Evolutionary conservation across 2,113 vertebrate genomes (phyloP).

Genomic region (Donacobius atricapilla): DNA sequence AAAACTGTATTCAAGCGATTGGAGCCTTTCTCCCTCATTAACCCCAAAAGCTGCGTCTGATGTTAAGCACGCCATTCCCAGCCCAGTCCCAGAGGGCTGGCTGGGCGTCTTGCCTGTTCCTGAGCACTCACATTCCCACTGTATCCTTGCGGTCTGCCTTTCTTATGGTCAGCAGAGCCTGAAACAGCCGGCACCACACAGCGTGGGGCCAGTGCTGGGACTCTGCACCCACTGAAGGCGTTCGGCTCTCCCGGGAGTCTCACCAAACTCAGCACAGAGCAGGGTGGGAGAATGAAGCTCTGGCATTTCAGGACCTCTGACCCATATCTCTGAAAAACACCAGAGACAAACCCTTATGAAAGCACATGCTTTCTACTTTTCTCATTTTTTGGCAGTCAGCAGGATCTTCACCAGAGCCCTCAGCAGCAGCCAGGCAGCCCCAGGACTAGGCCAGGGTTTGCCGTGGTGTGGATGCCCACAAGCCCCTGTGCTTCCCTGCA

Average conservation of each 20-base stretch:
- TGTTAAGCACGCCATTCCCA: fast-evolving
- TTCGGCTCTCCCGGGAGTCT: fast-evolving
- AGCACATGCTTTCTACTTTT: not conserved
- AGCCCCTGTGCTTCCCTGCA: not conserved
- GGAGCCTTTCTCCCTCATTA: not conserved
- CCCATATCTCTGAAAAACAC: not conserved
- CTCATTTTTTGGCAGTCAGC: not conserved
- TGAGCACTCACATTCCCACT: not conserved
- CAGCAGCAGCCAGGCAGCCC: not conserved
- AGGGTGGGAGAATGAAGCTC: fast-evolving
- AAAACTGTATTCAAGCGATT: fast-evolving
- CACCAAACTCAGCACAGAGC: not conserved
- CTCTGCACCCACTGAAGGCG: fast-evolving
- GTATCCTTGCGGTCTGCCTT: not conserved
- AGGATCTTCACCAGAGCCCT: not conserved
- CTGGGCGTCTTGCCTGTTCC: not conserved
- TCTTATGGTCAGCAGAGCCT: not conserved
- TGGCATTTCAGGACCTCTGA: not conserved
- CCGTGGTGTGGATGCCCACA: fast-evolving
- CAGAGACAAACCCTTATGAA: not conserved
- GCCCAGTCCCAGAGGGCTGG: not conserved
- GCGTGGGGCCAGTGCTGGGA: not conserved
- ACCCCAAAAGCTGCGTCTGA: not conserved
- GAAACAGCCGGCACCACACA: not conserved
- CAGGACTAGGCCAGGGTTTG: not conserved